These are phyloP conservation scores for Dicentrarchus labrax DNA, from an alignment of 2,113 vertebrate species.

Conservation along the genomic window DNA sequence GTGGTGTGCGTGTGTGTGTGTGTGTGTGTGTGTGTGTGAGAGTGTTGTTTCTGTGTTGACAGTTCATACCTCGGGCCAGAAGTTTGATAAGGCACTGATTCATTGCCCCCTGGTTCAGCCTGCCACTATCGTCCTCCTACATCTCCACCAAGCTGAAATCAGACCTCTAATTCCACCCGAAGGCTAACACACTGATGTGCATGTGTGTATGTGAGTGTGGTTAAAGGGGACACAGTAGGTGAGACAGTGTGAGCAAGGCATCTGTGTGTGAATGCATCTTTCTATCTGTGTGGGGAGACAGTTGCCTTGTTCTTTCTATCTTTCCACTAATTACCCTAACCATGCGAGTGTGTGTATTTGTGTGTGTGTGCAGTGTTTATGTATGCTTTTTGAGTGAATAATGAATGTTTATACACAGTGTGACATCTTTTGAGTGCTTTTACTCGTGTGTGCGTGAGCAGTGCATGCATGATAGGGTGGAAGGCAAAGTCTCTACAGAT, in stretches of 20 bases:
- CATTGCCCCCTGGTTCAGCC: constrained; percentile 69
- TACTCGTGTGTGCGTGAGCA: constrained; percentile 22
- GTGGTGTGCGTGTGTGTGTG: constrained; percentile 9
- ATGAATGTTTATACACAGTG: constrained; percentile 61
- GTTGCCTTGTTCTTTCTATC: constrained; percentile 14
- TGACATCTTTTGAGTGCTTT: constrained; percentile 50
- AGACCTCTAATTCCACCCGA: constrained; percentile 62
- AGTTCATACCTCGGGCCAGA: constrained; percentile 62
- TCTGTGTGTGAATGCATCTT: constrained; percentile 19
- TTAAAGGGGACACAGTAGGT: constrained; percentile 29
- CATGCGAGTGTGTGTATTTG: background rate
- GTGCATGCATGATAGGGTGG: constrained; percentile 45
- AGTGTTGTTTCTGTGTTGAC: constrained; percentile 61
- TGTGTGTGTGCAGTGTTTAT: constrained; percentile 14
- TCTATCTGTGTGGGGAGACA: background rate
- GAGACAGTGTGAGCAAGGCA: constrained; percentile 23
- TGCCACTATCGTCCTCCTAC: constrained; percentile 61
- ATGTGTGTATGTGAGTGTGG: constrained; percentile 38
- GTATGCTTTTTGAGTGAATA: constrained; percentile 54
- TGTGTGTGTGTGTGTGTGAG: background rate
- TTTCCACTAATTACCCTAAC: constrained; percentile 49
- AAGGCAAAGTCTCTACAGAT: constrained; percentile 49
- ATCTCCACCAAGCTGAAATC: constrained; percentile 64
- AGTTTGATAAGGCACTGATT: constrained; percentile 76
- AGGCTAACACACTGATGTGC: constrained; percentile 31